These are phyloP conservation scores for Ondatra zibethicus DNA, from an alignment of 2,113 vertebrate species.

Conservation along the genomic window DNA sequence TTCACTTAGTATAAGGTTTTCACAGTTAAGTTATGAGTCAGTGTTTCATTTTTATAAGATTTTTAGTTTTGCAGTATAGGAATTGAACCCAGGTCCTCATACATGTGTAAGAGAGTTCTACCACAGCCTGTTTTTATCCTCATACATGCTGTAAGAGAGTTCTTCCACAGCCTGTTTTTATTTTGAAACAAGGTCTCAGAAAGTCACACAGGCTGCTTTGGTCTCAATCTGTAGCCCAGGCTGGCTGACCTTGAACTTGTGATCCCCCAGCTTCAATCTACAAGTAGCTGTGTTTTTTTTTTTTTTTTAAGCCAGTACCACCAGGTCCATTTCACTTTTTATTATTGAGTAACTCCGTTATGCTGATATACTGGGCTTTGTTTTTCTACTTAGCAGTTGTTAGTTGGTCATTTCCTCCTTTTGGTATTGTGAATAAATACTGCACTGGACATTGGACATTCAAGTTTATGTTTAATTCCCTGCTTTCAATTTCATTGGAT, in stretches of 20 bases:
- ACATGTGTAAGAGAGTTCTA: neutral
- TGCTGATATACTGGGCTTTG: neutral
- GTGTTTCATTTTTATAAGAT: neutral
- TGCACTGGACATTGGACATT: neutral
- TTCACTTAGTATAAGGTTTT: neutral
- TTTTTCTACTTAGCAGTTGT: neutral
- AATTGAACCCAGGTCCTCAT: neutral
- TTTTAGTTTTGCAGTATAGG: neutral
- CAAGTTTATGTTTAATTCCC: neutral
- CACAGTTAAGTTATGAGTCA: neutral
- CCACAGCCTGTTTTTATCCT: neutral
- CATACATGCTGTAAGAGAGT: neutral
- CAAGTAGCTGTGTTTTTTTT: neutral
- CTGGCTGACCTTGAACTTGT: neutral
- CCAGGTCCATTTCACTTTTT: neutral
- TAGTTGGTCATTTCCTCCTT: neutral
- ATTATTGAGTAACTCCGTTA: neutral
- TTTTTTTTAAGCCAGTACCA: too few relatives aligned
- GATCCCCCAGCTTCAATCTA: neutral
- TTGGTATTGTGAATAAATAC: neutral
- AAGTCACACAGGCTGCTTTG: neutral
- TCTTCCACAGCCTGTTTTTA: neutral
- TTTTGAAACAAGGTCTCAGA: neutral
- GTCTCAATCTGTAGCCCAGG: neutral
- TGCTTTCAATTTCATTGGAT: neutral